Conservation (phyloP, 2,113 vertebrate species). For the Microcebus griseorufus region DNA sequence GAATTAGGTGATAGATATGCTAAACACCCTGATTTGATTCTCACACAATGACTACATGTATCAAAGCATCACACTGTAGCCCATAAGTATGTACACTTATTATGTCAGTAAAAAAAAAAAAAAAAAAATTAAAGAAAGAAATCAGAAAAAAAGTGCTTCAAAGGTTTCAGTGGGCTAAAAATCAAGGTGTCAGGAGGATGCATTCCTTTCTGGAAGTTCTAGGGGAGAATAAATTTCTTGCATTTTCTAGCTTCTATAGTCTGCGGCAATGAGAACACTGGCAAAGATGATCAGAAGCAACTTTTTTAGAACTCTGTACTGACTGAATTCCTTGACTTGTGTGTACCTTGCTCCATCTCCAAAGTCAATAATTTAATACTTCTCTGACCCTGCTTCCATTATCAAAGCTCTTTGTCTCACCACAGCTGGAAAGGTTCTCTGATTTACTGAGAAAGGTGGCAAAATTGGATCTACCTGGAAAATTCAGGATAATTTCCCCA, state of each 20-base stretch:
- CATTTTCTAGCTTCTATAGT: not conserved
- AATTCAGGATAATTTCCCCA: not conserved
- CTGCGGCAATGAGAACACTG: not conserved
- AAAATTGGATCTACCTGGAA: not conserved
- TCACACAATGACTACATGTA: not conserved
- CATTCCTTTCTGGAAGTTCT: not conserved
- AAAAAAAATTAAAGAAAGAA: not conserved
- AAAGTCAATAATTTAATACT: not conserved
- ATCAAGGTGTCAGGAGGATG: not conserved
- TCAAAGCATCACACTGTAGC: not conserved
- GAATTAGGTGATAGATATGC: not conserved
- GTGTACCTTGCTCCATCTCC: not conserved
- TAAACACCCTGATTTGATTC: not conserved
- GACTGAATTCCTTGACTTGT: not conserved
- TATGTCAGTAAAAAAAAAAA: not conserved
- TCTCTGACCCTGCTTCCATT: not conserved
- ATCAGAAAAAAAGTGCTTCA: not conserved
- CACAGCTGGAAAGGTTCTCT: not conserved
- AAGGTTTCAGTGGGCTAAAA: not conserved
- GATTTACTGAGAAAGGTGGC: not conserved
- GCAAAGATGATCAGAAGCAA: not conserved
- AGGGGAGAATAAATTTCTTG: not conserved
- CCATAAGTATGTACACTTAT: not conserved
- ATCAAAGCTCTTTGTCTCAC: not conserved
- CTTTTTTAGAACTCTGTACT: not conserved